Conservation (phyloP, 2,113 vertebrate genomes). For the Taurulus bubalis region DNA sequence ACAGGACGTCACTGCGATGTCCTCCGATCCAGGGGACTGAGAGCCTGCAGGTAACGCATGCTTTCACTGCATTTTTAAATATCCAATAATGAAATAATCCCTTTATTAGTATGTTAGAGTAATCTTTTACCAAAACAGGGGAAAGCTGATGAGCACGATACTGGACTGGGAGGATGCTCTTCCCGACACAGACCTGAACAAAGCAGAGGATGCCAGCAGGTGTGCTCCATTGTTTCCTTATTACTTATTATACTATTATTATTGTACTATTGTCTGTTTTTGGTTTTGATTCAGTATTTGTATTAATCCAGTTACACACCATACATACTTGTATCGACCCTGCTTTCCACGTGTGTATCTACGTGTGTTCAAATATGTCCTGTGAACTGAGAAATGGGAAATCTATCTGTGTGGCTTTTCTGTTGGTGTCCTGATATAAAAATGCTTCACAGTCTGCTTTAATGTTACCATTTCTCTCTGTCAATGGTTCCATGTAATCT, state of each 20-base stretch:
- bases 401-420: slow-evolving; percentile 3
- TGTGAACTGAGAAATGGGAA: slow-evolving; percentile 12
- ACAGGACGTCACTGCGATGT: slow-evolving; percentile 92
- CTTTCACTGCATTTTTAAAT: not conserved
- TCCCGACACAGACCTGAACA: slow-evolving; percentile 90
- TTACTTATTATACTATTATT: not conserved
- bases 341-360: no score
- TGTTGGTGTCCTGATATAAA: not conserved
- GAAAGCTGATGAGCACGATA: slow-evolving; percentile 93
- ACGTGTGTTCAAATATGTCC: slow-evolving; percentile 11
- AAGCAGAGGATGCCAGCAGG: slow-evolving; percentile 94
- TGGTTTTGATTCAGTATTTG: slow-evolving; percentile 8
- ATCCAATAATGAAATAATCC: not conserved
- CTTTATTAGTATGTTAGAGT: not conserved
- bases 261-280: not conserved
- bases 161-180: slow-evolving; percentile 98
- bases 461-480: slow-evolving; percentile 12
- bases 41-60: slow-evolving; percentile 90
- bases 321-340: not conserved
- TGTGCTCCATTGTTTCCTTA: slow-evolving; percentile 54
- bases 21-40: slow-evolving; percentile 91
- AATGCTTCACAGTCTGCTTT: slow-evolving; percentile 13
- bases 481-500: slow-evolving; percentile 7
- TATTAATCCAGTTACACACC: not conserved
- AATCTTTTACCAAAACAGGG: slow-evolving; percentile 78